Evolutionary conservation across 2,797 vertebrate species (phyloP).

Genomic region (Etheostoma perlongum): DNA sequence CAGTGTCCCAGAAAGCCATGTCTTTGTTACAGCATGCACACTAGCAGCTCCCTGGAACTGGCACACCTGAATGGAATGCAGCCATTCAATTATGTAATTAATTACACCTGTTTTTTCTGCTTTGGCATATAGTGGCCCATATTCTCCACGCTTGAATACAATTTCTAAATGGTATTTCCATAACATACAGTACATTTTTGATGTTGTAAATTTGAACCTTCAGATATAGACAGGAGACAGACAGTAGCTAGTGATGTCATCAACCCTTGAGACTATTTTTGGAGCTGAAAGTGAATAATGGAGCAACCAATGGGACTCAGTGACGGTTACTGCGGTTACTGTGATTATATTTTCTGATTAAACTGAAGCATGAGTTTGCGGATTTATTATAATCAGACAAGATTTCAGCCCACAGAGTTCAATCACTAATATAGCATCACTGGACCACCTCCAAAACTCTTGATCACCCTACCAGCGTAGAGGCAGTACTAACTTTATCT

Average conservation of each 20-base stretch:
- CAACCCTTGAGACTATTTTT: constrained; percentile 4
- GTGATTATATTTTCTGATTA: constrained; percentile 24
- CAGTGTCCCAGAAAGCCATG: no score
- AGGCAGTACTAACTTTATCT: neutral
- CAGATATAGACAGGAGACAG: neutral
- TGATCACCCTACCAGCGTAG: neutral
- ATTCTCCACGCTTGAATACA: neutral
- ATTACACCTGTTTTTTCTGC: neutral
- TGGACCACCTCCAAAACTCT: neutral
- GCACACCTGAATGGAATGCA: neutral
- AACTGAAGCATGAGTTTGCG: neutral
- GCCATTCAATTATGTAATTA: neutral
- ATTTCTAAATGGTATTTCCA: neutral
- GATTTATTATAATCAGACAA: constrained; percentile 27
- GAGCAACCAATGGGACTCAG: constrained; percentile 1
- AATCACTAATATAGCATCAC: neutral
- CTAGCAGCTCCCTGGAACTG: neutral
- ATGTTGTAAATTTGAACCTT: neutral
- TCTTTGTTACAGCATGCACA: constrained; percentile 7
- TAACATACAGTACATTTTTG: neutral
- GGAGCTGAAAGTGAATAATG: constrained; percentile 16
- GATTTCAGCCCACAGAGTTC: neutral
- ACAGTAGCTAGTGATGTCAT: neutral
- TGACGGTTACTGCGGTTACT: neutral
- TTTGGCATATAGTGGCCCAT: neutral